These are phyloP conservation scores for Psettodes erumei DNA, from an alignment of 2,113 vertebrate species.

Conservation along the genomic window DNA sequence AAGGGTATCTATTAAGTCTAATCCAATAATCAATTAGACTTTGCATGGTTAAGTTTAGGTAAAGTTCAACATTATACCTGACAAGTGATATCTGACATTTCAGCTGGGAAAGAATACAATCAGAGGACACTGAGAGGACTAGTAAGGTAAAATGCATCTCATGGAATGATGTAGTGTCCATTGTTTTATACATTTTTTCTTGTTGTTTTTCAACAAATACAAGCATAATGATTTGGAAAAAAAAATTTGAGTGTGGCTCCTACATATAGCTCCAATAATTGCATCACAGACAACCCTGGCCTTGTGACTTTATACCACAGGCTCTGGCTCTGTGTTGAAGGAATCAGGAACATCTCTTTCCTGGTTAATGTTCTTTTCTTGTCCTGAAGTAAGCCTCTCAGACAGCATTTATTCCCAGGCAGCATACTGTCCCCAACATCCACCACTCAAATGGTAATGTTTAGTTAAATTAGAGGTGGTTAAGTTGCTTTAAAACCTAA, in stretches of 20 bases:
- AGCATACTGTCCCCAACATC: background rate
- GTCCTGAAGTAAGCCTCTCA: slow-evolving; percentile 20
- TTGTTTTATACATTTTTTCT: background rate
- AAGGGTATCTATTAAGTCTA: background rate
- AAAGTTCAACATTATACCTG: background rate
- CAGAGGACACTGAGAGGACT: background rate
- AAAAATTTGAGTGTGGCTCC: background rate
- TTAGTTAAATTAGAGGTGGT: slow-evolving; percentile 26
- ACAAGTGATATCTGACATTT: background rate
- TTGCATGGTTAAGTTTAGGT: background rate
- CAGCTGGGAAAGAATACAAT: background rate
- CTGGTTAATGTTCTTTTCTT: slow-evolving; percentile 20
- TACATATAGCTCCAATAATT: background rate
- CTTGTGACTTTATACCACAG: background rate
- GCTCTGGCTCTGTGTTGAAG: slow-evolving; percentile 3
- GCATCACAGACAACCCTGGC: slow-evolving; percentile 1
- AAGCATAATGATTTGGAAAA: background rate
- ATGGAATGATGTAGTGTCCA: background rate
- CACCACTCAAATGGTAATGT: background rate
- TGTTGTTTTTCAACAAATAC: background rate
- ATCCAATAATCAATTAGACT: background rate
- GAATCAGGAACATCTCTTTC: slow-evolving; percentile 10
- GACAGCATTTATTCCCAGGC: slow-evolving; percentile 17
- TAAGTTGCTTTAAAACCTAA: slow-evolving; percentile 19
- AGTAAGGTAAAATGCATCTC: background rate